phyloP scores from a whole-genome alignment of 2,888 invertebrate genomes.

The Eilema sororculum region DNA sequence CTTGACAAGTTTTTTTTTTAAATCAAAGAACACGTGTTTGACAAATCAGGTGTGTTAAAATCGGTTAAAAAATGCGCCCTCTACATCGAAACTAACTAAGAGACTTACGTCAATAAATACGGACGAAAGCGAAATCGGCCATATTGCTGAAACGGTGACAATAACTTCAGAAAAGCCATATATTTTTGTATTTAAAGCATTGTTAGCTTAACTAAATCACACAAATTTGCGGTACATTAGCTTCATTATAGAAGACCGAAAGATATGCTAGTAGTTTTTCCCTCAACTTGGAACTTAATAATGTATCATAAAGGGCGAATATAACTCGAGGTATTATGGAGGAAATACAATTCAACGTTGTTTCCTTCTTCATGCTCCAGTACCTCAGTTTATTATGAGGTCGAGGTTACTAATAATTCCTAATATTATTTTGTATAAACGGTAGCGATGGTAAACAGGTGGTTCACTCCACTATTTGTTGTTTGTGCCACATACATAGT shows the following conservation, averaged over 20 bases:
- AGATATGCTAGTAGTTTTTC: background rate
- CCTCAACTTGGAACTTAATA: conserved; percentile 14
- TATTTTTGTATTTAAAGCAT: background rate
- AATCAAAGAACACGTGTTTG: too few species aligned
- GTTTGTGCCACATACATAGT: background rate
- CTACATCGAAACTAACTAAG: too few species aligned
- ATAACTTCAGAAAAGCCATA: too few species aligned
- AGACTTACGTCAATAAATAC: too few species aligned
- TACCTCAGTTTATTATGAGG: conserved; percentile 14
- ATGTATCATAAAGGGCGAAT: conserved; percentile 5
- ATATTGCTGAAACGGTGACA: too few species aligned
- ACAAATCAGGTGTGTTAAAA: too few species aligned
- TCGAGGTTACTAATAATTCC: conserved; percentile 21
- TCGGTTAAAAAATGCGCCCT: too few species aligned
- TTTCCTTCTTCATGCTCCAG: conserved; percentile 18
- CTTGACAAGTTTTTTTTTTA: too few species aligned
- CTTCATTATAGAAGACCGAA: background rate
- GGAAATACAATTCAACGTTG: conserved; percentile 29
- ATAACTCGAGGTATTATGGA: conserved; percentile 18
- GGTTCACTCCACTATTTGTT: conserved; percentile 5
- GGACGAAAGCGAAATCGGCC: too few species aligned
- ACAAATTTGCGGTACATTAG: background rate
- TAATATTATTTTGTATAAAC: conserved; percentile 17
- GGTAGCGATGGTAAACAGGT: conserved; percentile 17
- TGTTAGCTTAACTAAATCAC: background rate